Evolutionary conservation across 1,140 invertebrate species (phyloP), one percentile per base, ranked within the genome.

Genomic region (Drosophila burlai): DNA sequence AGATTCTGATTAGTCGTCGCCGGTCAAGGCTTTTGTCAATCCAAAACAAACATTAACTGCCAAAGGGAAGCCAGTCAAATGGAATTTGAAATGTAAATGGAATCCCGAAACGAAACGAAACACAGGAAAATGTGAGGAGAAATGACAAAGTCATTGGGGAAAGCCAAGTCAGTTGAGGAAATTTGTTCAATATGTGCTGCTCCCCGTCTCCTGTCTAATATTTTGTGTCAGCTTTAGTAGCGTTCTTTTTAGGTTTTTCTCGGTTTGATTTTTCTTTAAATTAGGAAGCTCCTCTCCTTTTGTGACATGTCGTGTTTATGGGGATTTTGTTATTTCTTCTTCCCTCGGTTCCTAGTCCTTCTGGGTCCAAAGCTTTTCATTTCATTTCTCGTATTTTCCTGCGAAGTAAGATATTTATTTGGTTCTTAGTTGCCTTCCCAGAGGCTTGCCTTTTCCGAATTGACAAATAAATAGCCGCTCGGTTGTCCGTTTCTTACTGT

Each of bases 291-390:
- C 26, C 43, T 42, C 13, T 3, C 7, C 31, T 10, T 50, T 69
- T 81, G 84, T 89, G 84, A 89, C 84, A 87, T 84, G 81, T 89
- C 65, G 84, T 87, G 81, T 89, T 87, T 87, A 89, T 84, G 84
- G 81, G 84, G 84, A 83, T 89, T 87, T 87, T 67, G 80, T 80
- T 89, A 67, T 74, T 73, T 77, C 55, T 83, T 67, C 40, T 45
- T 34, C 26, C 21, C 47, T 61, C 49, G 34, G 46, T 40, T 55
- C 7, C 10, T 40, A 36, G 13, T 52, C 13, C 31, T 62, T 77
- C 74, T 80, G 72, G 64, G 55, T 75, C 78, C 78, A 4, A 36
- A 72, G 74, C 69, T 76, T 83, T 87, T 83, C 68, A 83, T 83
- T 87, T 86, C 71, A 83, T 78, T 80, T 71, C 34, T 77, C 64